These are phyloP conservation scores for Myathropa florea DNA, from an alignment of 2,888 invertebrate species.

Conservation along the genomic window DNA sequence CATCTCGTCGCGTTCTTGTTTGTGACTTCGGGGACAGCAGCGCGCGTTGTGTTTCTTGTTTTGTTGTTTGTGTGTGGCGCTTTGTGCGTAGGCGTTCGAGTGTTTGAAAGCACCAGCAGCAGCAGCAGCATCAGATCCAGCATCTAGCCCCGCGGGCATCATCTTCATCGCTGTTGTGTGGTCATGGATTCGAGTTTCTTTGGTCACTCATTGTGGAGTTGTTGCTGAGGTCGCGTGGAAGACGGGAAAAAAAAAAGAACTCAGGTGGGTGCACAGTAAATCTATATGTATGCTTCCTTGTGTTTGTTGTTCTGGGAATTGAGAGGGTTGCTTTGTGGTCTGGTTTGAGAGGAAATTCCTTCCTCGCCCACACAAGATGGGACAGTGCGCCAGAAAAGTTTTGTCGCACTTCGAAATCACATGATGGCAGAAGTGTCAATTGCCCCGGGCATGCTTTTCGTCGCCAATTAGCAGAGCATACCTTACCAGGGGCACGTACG, in stretches of 20 bases:
- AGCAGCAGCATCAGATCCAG: too few relatives aligned
- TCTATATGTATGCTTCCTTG: background rate
- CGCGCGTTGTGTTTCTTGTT: background rate
- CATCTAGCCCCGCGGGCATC: slow-evolving; percentile 50
- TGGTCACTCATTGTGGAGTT: slow-evolving; percentile 24
- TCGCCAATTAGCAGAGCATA: slow-evolving; percentile 10
- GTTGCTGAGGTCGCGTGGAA: slow-evolving; percentile 15
- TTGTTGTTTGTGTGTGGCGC: slow-evolving; percentile 10
- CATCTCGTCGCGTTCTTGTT: slow-evolving; percentile 25
- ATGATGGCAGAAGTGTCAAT: background rate
- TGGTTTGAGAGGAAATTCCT: slow-evolving; percentile 34
- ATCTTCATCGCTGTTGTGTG: slow-evolving; percentile 13
- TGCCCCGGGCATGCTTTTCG: background rate
- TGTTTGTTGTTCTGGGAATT: background rate
- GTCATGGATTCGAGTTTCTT: slow-evolving; percentile 49
- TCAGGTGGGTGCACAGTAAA: slow-evolving; percentile 30
- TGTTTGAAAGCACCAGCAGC: slow-evolving; percentile 31
- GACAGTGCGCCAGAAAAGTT: background rate
- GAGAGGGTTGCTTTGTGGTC: background rate
- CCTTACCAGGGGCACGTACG: background rate
- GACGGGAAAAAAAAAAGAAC: slow-evolving; percentile 21
- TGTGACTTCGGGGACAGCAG: background rate
- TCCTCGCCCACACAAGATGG: slow-evolving; percentile 31
- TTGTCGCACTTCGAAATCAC: background rate
- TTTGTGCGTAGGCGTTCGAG: slow-evolving; percentile 56